Evolutionary conservation across 2,797 vertebrate species (phyloP).

Genomic region (Percopsis omiscomaycus): DNA sequence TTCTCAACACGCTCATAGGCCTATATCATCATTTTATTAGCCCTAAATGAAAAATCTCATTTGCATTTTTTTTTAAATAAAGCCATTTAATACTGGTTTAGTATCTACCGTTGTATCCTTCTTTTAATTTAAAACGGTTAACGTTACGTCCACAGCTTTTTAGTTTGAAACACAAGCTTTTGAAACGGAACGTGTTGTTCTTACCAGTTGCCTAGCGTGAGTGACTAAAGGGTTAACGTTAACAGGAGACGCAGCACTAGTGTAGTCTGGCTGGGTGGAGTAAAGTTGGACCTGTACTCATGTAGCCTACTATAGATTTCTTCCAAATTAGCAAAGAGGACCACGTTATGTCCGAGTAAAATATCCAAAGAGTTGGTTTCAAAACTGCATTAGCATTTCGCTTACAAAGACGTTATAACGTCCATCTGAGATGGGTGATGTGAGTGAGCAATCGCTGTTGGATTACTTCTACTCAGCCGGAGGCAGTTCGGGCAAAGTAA

Average conservation of each 20-base stretch:
- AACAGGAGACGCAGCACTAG: slow-evolving; percentile 65
- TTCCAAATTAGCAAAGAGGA: slow-evolving; percentile 63
- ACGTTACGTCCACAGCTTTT: no score
- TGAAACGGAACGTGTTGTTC: no score
- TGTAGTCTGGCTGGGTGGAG: slow-evolving; percentile 73
- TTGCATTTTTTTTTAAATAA: no score
- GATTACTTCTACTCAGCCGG: slow-evolving; percentile 75
- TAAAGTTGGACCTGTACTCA: slow-evolving; percentile 61
- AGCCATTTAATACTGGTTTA: no score
- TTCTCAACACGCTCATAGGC: not conserved
- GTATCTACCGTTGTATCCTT: no score
- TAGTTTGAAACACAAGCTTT: no score
- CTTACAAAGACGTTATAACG: not conserved
- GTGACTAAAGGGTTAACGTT: slow-evolving; percentile 71
- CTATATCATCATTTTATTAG: no score
- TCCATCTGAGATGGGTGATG: slow-evolving; percentile 62
- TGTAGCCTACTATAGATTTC: slow-evolving; percentile 20
- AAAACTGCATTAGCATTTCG: not conserved
- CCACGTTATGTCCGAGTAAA: slow-evolving; percentile 26
- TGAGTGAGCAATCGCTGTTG: slow-evolving; percentile 78
- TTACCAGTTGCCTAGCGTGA: not conserved
- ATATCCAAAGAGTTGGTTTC: not conserved
- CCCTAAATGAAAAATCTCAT: no score
- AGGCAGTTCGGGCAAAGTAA: slow-evolving; percentile 72
- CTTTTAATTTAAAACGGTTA: no score